phyloP scores from a whole-genome alignment of 2,113 vertebrate species.

The Leptobrachium ailaonicum region DNA sequence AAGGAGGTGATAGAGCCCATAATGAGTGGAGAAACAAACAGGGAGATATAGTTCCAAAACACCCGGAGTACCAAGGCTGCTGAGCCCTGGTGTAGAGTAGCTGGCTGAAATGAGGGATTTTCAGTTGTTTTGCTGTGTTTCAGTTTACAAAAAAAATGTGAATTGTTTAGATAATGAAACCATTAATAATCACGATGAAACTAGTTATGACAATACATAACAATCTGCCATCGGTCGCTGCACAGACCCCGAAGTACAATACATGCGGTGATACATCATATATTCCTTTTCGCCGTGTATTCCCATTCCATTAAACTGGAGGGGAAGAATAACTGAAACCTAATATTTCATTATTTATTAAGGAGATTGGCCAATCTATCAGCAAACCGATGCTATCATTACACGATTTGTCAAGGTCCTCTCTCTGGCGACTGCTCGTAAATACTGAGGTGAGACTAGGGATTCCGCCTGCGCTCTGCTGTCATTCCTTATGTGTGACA shows the following conservation, averaged over 20 bases:
- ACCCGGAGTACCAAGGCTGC: too few species aligned
- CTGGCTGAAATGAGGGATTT: too few species aligned
- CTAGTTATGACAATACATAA: background rate
- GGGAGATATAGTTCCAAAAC: too few species aligned
- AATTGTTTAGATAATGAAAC: too few species aligned
- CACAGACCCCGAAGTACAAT: slow-evolving; percentile 60
- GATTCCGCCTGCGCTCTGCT: background rate
- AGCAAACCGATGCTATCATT: slow-evolving; percentile 53
- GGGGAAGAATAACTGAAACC: slow-evolving; percentile 61
- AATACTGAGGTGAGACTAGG: background rate
- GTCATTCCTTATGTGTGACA: too few species aligned
- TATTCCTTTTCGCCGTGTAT: slow-evolving; percentile 63
- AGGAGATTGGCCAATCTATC: slow-evolving; percentile 66
- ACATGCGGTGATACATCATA: slow-evolving; percentile 63
- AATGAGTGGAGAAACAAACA: too few species aligned
- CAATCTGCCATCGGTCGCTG: background rate
- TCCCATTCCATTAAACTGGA: slow-evolving; percentile 48
- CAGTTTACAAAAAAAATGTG: too few species aligned
- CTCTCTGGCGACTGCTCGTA: background rate
- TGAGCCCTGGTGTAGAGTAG: too few species aligned
- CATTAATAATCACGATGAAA: background rate
- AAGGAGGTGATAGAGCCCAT: too few species aligned
- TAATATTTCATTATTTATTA: slow-evolving; percentile 66
- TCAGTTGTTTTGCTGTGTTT: too few species aligned
- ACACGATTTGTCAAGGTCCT: too few species aligned